Percentiles rank a stretch among this genome's conserved stretches.
Conservation (phyloP, 2,797 vertebrate genomes). For the Thalassophryne amazonica region DNA sequence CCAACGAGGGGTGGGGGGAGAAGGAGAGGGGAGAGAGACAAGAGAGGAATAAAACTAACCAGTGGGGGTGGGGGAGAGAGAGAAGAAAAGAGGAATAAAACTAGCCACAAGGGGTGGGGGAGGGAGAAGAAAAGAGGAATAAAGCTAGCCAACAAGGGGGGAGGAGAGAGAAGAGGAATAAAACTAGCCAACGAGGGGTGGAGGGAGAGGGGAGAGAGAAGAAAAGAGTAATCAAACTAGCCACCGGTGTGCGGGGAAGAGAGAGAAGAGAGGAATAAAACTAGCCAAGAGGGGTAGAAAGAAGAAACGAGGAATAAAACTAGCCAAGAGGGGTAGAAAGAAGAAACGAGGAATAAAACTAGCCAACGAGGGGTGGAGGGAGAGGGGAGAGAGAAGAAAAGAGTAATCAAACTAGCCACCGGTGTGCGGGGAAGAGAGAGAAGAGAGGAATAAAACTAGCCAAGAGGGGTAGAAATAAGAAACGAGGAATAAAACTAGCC, state of each 20-base stretch:
- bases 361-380: not conserved
- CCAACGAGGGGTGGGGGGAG: no score
- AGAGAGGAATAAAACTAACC: not conserved
- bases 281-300: not conserved
- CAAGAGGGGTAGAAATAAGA: not conserved
- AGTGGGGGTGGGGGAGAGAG: not conserved
- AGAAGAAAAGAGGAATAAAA: not conserved
- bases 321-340: not conserved
- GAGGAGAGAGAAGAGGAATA: not conserved
- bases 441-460: slow-evolving; percentile 11
- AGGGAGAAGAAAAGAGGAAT: not conserved
- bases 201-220: not conserved
- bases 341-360: not conserved
- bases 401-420: not conserved
- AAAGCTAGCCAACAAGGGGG: not conserved
- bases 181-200: not conserved
- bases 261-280: slow-evolving; percentile 10
- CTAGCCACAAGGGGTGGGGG: not conserved
- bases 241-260: not conserved
- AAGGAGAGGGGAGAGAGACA: not conserved
- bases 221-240: no score
- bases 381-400: not conserved
- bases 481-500: not conserved
- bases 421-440: no score
- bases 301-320: not conserved